phyloP scores from a whole-genome alignment of 1,140 invertebrate species.

The Eulimnadia texana region DNA sequence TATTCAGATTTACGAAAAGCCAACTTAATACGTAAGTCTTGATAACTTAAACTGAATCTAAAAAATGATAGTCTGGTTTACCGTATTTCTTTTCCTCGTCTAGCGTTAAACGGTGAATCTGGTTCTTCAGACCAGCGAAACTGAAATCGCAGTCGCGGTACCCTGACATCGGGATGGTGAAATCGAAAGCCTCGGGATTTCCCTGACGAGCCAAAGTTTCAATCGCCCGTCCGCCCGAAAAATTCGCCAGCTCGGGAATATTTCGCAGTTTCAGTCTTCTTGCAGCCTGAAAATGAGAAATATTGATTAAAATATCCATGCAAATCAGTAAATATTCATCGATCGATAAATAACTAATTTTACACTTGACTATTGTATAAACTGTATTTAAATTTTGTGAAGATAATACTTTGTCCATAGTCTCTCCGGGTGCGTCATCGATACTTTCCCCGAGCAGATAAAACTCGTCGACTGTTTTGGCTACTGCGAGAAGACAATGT shows the following conservation, averaged over 20 bases:
- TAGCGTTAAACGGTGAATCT: constrained; percentile 35
- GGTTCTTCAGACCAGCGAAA: constrained; percentile 56
- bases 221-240: constrained; percentile 70
- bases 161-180: constrained; percentile 40
- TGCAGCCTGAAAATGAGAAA: constrained; percentile 40
- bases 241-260: constrained; percentile 49
- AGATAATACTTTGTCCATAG: constrained; percentile 61
- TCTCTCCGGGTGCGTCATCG: constrained; percentile 83
- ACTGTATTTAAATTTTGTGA: background rate
- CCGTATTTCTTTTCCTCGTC: constrained; percentile 42
- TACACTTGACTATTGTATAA: background rate
- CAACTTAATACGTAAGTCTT: no score
- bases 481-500: constrained; percentile 70
- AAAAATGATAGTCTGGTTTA: constrained; percentile 26
- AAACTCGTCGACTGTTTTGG: constrained; percentile 57
- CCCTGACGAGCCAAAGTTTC: constrained; percentile 61
- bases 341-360: no score
- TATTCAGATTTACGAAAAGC: no score
- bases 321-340: no score
- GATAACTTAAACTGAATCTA: no score
- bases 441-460: constrained; percentile 55
- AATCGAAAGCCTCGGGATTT: constrained; percentile 48
- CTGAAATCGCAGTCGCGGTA: constrained; percentile 69
- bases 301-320: no score
- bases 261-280: constrained; percentile 70